Conservation (phyloP, 1,140 invertebrate genomes). For the Capitella teleta region DNA sequence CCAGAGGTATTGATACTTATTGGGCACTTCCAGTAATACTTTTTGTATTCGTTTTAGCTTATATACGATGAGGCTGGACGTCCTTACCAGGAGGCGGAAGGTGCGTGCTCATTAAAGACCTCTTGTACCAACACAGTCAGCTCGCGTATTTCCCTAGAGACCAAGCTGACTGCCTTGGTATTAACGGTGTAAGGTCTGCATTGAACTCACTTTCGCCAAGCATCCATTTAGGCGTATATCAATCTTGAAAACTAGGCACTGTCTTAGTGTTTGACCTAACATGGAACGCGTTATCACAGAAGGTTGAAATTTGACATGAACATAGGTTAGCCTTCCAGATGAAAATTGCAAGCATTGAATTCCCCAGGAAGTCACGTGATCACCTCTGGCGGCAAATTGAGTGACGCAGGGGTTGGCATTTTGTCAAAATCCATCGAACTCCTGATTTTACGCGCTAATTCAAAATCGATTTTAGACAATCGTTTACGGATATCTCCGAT, state of each 20-base stretch:
- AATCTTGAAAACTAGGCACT: neutral
- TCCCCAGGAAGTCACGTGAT: too few species aligned
- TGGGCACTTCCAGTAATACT: neutral
- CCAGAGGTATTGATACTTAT: constrained; percentile 1
- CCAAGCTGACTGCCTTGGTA: neutral
- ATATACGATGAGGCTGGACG: constrained; percentile 55
- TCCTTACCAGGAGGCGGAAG: constrained; percentile 56
- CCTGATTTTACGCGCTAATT: too few species aligned
- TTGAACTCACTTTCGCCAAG: neutral
- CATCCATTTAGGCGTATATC: neutral
- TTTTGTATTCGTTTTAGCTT: constrained; percentile 43
- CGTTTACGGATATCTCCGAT: too few species aligned
- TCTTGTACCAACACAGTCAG: constrained; percentile 1
- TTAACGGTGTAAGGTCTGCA: neutral
- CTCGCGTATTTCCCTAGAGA: constrained; percentile 5
- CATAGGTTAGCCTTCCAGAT: too few species aligned
- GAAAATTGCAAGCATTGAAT: too few species aligned
- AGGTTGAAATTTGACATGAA: too few species aligned
- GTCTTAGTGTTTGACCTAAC: neutral
- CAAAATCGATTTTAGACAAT: too few species aligned
- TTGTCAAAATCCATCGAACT: too few species aligned
- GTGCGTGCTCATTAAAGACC: constrained; percentile 21
- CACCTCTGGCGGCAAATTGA: too few species aligned
- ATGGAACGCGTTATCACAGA: neutral
- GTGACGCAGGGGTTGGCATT: too few species aligned